Conservation (phyloP, 1,140 invertebrate species). For the Zophobas atratus region DNA sequence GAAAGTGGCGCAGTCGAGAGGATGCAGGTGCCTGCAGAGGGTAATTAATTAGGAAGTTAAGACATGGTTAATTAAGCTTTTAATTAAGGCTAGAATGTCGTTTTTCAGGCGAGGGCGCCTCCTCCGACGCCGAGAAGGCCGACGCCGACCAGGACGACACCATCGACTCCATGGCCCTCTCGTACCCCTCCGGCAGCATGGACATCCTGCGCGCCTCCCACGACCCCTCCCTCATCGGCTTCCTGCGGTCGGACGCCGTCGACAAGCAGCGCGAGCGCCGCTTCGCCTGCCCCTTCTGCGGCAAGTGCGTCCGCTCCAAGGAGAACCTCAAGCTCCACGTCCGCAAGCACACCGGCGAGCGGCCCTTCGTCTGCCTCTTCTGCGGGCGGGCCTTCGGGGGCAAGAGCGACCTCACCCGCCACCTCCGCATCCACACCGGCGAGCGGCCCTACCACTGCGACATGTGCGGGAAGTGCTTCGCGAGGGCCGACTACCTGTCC, state of each 20-base stretch:
- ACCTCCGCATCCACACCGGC: constrained; percentile 89
- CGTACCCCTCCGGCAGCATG: constrained; percentile 62
- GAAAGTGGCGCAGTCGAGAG: too few relatives aligned
- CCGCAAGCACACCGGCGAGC: constrained; percentile 89
- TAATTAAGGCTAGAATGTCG: not conserved
- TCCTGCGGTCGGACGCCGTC: constrained; percentile 75
- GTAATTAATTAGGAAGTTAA: too few relatives aligned
- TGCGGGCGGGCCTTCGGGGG: constrained; percentile 90
- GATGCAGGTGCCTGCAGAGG: too few relatives aligned
- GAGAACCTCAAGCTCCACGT: constrained; percentile 92
- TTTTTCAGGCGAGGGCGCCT: constrained; percentile 56
- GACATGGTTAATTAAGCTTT: not conserved
- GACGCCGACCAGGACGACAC: constrained; percentile 78
- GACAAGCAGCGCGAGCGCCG: constrained; percentile 77
- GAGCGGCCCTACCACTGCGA: constrained; percentile 91
- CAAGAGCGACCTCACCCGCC: constrained; percentile 88
- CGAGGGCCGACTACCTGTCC: constrained; percentile 90
- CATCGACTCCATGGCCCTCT: constrained; percentile 74
- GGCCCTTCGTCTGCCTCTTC: constrained; percentile 90
- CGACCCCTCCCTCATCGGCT: constrained; percentile 76
- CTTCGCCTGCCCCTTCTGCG: constrained; percentile 91
- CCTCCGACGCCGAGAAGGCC: constrained; percentile 65
- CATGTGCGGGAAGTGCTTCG: constrained; percentile 92
- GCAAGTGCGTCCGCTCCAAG: constrained; percentile 89
- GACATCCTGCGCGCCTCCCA: constrained; percentile 68